Conservation (phyloP, 2,113 vertebrate species). For the Ctenodactylus gundi region DNA sequence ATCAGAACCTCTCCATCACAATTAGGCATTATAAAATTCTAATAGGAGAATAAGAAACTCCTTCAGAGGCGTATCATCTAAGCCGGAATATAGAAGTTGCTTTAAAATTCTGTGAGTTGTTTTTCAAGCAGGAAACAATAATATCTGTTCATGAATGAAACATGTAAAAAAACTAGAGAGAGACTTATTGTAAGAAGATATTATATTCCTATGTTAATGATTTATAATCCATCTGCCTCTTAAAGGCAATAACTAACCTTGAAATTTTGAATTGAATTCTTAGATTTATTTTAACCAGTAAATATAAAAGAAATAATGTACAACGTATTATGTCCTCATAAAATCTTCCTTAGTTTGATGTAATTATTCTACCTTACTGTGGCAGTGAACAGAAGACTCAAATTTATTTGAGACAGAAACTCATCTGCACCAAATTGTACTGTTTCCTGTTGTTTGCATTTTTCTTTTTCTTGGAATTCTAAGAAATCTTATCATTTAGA, state of each 20-base stretch:
- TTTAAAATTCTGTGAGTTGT: neutral
- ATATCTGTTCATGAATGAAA: neutral
- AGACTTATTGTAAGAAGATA: neutral
- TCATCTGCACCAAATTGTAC: conserved; percentile 46
- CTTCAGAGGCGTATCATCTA: neutral
- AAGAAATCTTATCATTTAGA: conserved; percentile 33
- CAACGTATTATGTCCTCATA: neutral
- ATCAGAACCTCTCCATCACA: neutral
- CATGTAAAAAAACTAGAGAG: neutral
- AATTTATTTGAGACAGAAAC: conserved; percentile 32
- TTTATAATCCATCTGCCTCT: neutral
- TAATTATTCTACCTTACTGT: conserved; percentile 15
- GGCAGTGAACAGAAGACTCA: conserved; percentile 48
- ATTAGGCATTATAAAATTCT: neutral
- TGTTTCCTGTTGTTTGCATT: neutral
- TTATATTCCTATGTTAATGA: neutral
- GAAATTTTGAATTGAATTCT: conserved; percentile 53
- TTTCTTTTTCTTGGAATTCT: conserved; percentile 48
- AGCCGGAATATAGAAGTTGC: neutral
- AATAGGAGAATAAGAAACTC: neutral
- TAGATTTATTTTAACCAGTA: conserved; percentile 36
- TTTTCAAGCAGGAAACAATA: neutral
- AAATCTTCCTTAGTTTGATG: neutral
- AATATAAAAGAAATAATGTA: conserved; percentile 54
- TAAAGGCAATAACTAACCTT: conserved; percentile 25